Evolutionary conservation across 2,113 vertebrate species (phyloP).

Genomic region (Eubucco bourcierii): DNA sequence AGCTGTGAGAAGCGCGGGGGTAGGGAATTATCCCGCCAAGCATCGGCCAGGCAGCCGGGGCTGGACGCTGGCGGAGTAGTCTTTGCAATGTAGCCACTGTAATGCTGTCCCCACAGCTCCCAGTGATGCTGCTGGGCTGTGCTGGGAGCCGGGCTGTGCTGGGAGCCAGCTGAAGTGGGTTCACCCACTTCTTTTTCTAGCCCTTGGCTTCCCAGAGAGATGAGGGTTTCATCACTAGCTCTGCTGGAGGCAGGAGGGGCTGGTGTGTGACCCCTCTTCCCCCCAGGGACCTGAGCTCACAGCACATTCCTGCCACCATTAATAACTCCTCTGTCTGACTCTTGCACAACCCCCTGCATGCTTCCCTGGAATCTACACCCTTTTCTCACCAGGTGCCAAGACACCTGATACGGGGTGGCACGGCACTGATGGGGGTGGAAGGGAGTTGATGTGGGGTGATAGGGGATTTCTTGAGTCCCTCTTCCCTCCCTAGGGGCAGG

Average conservation of each 20-base stretch:
- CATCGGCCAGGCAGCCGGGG: background rate
- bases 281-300: background rate
- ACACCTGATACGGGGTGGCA: background rate
- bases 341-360: background rate
- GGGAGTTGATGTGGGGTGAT: background rate
- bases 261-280: background rate
- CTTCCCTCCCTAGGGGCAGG: background rate
- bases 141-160: background rate
- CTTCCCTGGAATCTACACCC: background rate
- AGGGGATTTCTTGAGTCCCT: background rate
- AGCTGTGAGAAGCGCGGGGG: background rate
- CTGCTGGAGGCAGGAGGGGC: background rate
- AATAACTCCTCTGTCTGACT: background rate
- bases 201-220: background rate
- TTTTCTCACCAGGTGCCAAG: background rate
- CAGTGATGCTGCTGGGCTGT: background rate
- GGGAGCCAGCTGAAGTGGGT: background rate
- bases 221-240: rapidly evolving
- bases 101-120: background rate
- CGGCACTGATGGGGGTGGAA: background rate
- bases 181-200: background rate
- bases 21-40: rapidly evolving
- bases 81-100: background rate
- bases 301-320: slow-evolving; percentile 20
- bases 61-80: rapidly evolving